Percentiles rank a stretch among this genome's conserved stretches.
These are phyloP conservation scores for Protobothrops flavoviridis DNA, from an alignment of 2,113 vertebrate species.

Conservation along the genomic window DNA sequence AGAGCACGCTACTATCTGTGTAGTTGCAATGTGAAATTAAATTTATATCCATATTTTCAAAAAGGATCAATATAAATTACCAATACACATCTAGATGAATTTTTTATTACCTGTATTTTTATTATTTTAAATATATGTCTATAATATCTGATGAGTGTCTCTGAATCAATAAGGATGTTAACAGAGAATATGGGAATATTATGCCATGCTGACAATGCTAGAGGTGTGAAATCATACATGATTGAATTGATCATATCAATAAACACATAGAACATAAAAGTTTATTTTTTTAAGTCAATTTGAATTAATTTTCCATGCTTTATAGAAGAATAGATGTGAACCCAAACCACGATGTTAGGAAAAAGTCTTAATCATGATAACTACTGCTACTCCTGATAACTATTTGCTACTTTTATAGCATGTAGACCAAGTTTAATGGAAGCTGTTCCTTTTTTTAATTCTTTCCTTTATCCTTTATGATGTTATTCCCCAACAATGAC, in stretches of 20 bases:
- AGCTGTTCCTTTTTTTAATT: background rate
- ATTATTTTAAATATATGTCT: background rate
- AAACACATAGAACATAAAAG: background rate
- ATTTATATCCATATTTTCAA: background rate
- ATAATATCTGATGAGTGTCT: background rate
- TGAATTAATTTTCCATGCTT: background rate
- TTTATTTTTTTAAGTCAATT: background rate
- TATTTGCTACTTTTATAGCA: background rate
- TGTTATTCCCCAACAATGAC: background rate
- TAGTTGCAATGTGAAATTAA: background rate
- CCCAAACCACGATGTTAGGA: background rate
- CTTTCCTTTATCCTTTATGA: background rate
- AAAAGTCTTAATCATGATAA: background rate
- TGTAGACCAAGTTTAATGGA: background rate
- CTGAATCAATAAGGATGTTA: background rate
- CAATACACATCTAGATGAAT: background rate
- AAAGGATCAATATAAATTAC: background rate
- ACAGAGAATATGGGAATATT: background rate
- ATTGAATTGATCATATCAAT: background rate
- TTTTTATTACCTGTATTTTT: background rate
- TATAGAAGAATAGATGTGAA: background rate
- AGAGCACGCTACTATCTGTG: background rate
- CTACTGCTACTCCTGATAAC: background rate
- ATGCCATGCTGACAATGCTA: background rate
- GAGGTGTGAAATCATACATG: background rate